Conservation (phyloP, 37 sponge, comb jelly and placozoan species). For the Hexactinellida sp. region DNA sequence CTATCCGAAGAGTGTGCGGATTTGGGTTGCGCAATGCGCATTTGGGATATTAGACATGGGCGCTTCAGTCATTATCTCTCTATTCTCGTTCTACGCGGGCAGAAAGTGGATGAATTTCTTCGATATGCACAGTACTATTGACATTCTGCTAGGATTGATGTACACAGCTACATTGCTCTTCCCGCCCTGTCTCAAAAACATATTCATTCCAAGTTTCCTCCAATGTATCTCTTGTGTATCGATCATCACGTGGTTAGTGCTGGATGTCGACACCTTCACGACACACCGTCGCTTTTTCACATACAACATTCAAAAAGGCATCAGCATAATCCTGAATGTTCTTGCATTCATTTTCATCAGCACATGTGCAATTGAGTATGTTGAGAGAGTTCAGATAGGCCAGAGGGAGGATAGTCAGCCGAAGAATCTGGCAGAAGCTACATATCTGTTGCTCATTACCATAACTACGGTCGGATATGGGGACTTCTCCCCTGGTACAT, state of each 20-base stretch:
- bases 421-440: slow-evolving; percentile 27
- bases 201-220: slow-evolving; percentile 57
- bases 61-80: background rate
- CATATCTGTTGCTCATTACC: slow-evolving; percentile 49
- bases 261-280: background rate
- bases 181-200: slow-evolving; percentile 29
- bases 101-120: background rate
- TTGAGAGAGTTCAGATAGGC: background rate
- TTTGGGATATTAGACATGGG: background rate
- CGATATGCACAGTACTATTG: background rate
- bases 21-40: background rate
- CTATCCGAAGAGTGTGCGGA: background rate
- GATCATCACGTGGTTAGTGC: background rate
- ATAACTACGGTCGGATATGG: slow-evolving; percentile 63
- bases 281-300: background rate
- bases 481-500: slow-evolving; percentile 37
- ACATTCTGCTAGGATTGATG: background rate
- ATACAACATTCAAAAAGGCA: slow-evolving; percentile 12
- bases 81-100: background rate
- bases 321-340: slow-evolving; percentile 23
- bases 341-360: background rate
- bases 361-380: slow-evolving; percentile 12
- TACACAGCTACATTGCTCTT: background rate
- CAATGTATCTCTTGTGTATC: slow-evolving; percentile 27
- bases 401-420: slow-evolving; percentile 22